Percentiles rank a stretch among this genome's conserved stretches.
Conservation (phyloP, 2,113 vertebrate genomes). For the Menura novaehollandiae region DNA sequence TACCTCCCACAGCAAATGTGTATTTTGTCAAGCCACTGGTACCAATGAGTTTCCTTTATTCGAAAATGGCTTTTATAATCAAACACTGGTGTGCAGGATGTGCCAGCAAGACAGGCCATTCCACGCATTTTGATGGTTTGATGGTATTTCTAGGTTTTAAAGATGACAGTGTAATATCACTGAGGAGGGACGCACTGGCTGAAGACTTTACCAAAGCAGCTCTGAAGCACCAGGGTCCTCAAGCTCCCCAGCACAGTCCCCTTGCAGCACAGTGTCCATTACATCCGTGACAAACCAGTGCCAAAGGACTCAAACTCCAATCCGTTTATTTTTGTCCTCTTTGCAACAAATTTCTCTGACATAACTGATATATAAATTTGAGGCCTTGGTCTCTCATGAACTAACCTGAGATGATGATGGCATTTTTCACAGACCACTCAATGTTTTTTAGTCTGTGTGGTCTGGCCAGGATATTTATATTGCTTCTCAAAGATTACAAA, state of each 20-base stretch:
- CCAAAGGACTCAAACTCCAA: background rate
- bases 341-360: background rate
- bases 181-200: background rate
- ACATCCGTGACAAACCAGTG: accelerated
- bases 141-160: background rate
- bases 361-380: background rate
- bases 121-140: background rate
- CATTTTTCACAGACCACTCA: background rate
- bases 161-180: accelerated
- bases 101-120: background rate
- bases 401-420: background rate
- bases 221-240: background rate
- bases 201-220: background rate
- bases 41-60: background rate
- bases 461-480: background rate
- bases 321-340: background rate
- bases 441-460: background rate
- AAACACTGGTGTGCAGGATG: background rate
- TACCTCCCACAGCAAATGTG: background rate
- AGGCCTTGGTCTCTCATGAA: background rate
- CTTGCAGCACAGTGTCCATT: background rate
- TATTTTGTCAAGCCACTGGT: background rate
- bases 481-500: background rate
- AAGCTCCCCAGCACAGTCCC: accelerated
- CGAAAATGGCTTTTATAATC: background rate